Evolutionary conservation across 1,140 invertebrate genomes (phyloP), one percentile per base, ranked within the genome.

Genomic region (Neotoxoptera formosana): DNA sequence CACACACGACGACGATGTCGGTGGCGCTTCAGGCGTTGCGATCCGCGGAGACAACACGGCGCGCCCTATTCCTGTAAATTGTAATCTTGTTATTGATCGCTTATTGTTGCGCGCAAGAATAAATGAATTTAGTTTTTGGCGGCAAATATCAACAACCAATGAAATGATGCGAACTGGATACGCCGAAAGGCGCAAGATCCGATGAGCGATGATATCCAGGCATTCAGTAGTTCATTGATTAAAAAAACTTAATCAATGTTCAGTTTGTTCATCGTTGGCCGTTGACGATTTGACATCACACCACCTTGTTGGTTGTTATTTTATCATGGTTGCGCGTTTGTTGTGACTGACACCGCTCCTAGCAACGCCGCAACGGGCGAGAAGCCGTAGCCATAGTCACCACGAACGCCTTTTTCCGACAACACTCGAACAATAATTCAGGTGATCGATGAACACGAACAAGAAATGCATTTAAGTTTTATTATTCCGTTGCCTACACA

Each of bases 371-470:
- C 91, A 93, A 93, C 91, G 91, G 20, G 20, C 9, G n/a, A 86
- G 81, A 93, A 93, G 91, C 91, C 91, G 91, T 93, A 93, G 91
- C 34, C 81, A 93, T 93, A 93, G 91, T 56, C 81, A 93, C 91
- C 91, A 45, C 47, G 36, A 86, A 93, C 81, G 91, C 48, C 36
- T 93, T 93, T 86, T 86, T 45, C 14, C 81, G 48, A 86, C 91
- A 93, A 93, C 81, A 93, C 17, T 76, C 20, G n/a, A 23, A 53
- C 51, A 21, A 47, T 11, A 47, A 92, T 93, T 86, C 81, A n/a
- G 81, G 81, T 56, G 51, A 83, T 76, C 60, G 45, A 67, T 88
- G 21, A 48, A 34, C 60, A 14, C 60, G 3, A 14, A 76, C 60
- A 20, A 11, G 11, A 76, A 67, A 30, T 67, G 3, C 14, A n/a